Base-by-base conservation (phyloP, 2,113 vertebrate genomes). In the Ceratotherium simum region DNA sequence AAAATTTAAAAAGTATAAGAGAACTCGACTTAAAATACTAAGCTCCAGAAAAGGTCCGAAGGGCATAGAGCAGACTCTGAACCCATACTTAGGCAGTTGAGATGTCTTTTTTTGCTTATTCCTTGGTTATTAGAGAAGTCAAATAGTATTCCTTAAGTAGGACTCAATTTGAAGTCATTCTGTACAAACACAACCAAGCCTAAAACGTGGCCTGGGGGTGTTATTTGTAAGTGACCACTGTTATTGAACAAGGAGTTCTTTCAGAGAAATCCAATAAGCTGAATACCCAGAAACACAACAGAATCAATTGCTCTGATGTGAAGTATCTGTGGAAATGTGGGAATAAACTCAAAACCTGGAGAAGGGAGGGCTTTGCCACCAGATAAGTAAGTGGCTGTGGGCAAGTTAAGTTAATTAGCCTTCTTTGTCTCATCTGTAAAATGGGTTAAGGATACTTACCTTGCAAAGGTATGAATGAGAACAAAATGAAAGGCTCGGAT, bases 1-100 rank as follows among this genome's bases (percentile, higher is more conserved):
- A 85, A 94, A 97, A 84, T 83, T 13, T 13, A 46, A 81, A 39
- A 92, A 60, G 27, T 31, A 4, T 18, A 92, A 69, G 36, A 96
- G 23, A 96, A 80, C 27, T 12, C 72, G 84, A 79, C 51, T 92
- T 67, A 69, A 97, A 90, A 96, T 42, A 36, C 56, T 56, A 90
- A 69, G 69, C 46, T 93, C 3, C 39, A 89, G 60, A 54, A 51
- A 84, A 88, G 64, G 14, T 80, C 76, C 81, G 42, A 90, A 96
- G 64, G 64, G 54, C 39, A 48, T 1, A 25, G 27, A 54, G 48
- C 70, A 82, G 76, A 54, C 54, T 82, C 42, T 80, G 31, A 62
- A 79, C 27, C 87, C 39, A 48, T 9, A 29, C n/a, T 13, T 33
- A 42, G 91, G 54, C 60, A 78, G n/a, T 0, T 31, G 39, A 81